phyloP scores from a whole-genome alignment of 2,888 invertebrate genomes.

The Dexiosoma caninum region DNA sequence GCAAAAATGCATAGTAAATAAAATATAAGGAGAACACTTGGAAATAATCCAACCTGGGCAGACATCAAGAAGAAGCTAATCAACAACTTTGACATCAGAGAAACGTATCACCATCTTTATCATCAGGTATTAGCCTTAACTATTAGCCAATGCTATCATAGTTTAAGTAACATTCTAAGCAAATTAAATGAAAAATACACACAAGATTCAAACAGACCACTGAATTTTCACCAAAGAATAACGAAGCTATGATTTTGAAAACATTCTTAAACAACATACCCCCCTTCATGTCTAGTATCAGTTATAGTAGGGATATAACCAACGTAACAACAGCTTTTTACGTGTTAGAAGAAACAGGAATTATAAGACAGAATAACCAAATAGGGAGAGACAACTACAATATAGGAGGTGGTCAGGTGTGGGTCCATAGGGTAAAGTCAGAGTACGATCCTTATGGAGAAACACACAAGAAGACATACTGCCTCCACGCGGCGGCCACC shows the following conservation, averaged over 20 bases:
- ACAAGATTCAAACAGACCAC: not conserved
- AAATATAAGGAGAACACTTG: not conserved
- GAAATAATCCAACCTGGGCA: not conserved
- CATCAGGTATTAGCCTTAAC: not conserved
- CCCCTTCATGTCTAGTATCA: slow-evolving; percentile 9
- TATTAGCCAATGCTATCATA: not conserved
- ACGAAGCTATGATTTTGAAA: slow-evolving; percentile 24
- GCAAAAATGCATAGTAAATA: not conserved
- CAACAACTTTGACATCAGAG: not conserved
- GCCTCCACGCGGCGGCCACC: too few relatives aligned
- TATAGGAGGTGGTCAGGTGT: too few relatives aligned
- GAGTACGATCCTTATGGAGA: too few relatives aligned
- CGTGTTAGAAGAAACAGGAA: not conserved
- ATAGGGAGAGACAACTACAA: not conserved
- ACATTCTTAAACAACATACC: slow-evolving; percentile 19
- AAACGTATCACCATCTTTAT: not conserved
- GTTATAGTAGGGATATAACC: slow-evolving; percentile 7
- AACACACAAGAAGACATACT: too few relatives aligned
- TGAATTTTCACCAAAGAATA: not conserved
- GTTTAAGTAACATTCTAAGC: not conserved
- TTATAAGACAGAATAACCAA: not conserved
- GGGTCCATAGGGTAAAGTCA: too few relatives aligned
- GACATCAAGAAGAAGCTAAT: not conserved
- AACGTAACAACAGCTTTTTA: not conserved
- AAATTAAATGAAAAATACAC: not conserved